A percentile compares a stretch with the other conserved stretches of the same genome.
phyloP scores from a whole-genome alignment of 1,140 invertebrate species.

The Sycobia sp. region DNA sequence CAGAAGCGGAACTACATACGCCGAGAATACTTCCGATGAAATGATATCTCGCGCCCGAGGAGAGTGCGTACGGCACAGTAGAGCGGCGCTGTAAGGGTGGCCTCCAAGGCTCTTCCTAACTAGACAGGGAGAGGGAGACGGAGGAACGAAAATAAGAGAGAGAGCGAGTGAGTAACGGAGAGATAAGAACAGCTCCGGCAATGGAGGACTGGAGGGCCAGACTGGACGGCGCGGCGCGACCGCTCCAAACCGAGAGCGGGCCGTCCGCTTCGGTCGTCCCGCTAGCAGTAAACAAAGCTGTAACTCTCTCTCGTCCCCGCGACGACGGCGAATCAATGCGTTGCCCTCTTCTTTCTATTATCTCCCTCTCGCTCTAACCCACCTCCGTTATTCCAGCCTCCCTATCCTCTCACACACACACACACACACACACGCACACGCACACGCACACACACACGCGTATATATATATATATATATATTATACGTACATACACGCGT shows the following conservation, averaged over 20 bases:
- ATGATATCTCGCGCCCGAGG: conserved; percentile 25
- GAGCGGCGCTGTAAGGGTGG: not conserved
- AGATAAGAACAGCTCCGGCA: not conserved
- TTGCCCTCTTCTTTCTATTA: no score
- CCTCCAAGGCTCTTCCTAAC: no score
- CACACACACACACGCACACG: not conserved
- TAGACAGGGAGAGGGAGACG: no score
- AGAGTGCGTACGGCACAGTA: not conserved
- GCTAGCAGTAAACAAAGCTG: conserved; percentile 62
- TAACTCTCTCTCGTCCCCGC: conserved; percentile 55
- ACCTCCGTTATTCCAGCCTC: no score
- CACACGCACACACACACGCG: no score
- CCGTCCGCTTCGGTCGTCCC: conserved; percentile 40
- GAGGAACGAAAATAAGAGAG: no score
- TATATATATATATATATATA: no score
- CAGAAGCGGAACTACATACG: no score
- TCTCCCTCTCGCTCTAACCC: conserved; percentile 14
- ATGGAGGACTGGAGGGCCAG: conserved; percentile 41
- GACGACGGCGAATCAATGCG: conserved; percentile 57
- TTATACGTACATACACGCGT: no score
- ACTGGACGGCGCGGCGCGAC: conserved; percentile 61
- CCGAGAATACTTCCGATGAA: conserved; percentile 30
- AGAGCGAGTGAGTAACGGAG: not conserved
- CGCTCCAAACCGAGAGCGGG: no score
- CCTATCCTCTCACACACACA: conserved; percentile 16